A percentile compares a stretch with the other conserved stretches of the same genome.
Evolutionary conservation across 2,113 vertebrate genomes (phyloP).

Genomic region (Felis chaus): DNA sequence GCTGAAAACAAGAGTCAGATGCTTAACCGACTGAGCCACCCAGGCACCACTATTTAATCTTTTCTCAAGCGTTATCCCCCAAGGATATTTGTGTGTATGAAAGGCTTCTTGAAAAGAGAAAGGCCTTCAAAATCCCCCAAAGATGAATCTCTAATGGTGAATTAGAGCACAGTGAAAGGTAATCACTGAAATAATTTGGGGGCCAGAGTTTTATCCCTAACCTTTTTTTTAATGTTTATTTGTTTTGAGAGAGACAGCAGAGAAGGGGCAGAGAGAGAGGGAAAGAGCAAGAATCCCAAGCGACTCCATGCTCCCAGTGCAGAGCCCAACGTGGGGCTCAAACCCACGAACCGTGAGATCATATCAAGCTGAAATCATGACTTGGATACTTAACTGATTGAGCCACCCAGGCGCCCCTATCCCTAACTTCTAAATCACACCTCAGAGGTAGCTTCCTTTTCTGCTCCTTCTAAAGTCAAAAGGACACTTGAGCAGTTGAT

Average conservation of each 20-base stretch:
- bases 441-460: background rate
- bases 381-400: no score
- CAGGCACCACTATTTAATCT: background rate
- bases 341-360: no score
- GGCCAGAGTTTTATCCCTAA: background rate
- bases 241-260: no score
- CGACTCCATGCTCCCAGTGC: no score
- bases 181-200: background rate
- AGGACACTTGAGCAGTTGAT: background rate
- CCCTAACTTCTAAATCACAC: background rate
- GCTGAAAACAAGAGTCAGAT: no score
- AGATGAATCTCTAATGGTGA: background rate
- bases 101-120: slow-evolving; percentile 4
- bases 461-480: slow-evolving; percentile 22
- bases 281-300: no score
- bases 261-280: no score
- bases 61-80: background rate
- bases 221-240: background rate
- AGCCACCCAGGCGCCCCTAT: no score
- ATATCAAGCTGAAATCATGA: no score
- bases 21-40: no score
- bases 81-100: background rate
- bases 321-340: no score
- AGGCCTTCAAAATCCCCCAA: background rate
- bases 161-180: background rate